Base-by-base conservation (phyloP, 1,140 invertebrate genomes). In the Drosophila parabipectinata region DNA sequence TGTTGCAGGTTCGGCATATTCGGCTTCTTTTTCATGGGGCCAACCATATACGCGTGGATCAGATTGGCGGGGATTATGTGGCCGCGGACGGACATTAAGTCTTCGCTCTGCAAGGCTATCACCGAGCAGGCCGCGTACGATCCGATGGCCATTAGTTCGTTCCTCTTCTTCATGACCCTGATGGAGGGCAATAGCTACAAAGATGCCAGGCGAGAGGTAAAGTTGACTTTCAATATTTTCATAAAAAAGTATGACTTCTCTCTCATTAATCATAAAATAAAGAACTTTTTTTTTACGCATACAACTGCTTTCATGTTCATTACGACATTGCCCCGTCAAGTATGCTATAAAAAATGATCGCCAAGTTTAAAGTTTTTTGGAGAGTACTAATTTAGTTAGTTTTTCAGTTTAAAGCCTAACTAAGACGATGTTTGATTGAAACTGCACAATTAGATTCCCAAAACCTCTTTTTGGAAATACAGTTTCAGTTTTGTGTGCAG, bases 81-180 rank as follows among this genome's bases (percentile, higher is more conserved):
- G 92, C 95, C 94, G 30, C 93, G 93, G 28, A 92, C 92, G 48
- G 92, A 93, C 67, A 79, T 95, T 9, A 93, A 92, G 79, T 94
- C 93, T 76, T 94, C 94, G 48, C 77, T 95, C n/a, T 94, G 92
- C 34, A 95, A 95, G 92, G 94, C 94, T 92, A 85, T 92, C 54
- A 92, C 95, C 41, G 95, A 95, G 84, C 95, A 95, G 92, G 92
- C 95, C 9, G 93, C 94, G 0, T 95, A 95, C 74, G 93, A 93
- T 44, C 95, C 95, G 30, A 91, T 94, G 75, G 94, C 94, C 56
- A 95, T 95, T 92, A 93, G 92, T 63, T 94, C 94, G 58, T 95
- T 95, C 78, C 94, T 94, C 81, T 94, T 94, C 91, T 93, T 93
- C 24, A 95, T 95, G 92, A 94, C 92, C 59, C 67, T 95, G 14